These are phyloP conservation scores for Aporophyla lueneburgensis DNA, from an alignment of 2,888 invertebrate genomes.

Conservation along the genomic window DNA sequence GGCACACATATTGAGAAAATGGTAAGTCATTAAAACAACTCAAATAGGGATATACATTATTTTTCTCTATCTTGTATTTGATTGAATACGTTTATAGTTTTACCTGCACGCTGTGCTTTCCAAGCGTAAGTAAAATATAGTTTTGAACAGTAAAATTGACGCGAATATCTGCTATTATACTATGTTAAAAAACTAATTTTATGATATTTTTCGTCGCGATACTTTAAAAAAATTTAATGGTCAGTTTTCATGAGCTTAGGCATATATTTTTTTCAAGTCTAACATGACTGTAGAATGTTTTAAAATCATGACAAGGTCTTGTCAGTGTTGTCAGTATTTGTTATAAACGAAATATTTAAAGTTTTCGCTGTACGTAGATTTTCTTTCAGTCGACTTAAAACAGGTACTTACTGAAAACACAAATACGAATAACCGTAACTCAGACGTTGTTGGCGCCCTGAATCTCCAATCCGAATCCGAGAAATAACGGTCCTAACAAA, in stretches of 20 bases:
- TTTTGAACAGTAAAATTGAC: conserved; percentile 14
- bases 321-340: neutral
- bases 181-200: neutral
- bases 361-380: neutral
- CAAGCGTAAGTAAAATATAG: neutral
- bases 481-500: neutral
- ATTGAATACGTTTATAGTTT: neutral
- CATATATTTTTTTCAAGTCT: neutral
- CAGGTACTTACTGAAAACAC: neutral
- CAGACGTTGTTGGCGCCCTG: neutral
- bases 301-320: neutral
- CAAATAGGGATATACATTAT: conserved; percentile 12
- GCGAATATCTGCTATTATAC: neutral
- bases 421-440: neutral
- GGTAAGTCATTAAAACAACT: conserved; percentile 58
- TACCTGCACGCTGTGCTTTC: conserved; percentile 13
- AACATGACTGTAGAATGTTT: neutral
- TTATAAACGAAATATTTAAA: neutral
- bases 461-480: neutral
- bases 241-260: conserved; percentile 18
- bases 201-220: conserved; percentile 26
- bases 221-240: neutral
- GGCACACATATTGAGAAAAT: conserved; percentile 56
- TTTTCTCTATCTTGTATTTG: conserved; percentile 26
- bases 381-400: neutral